Conservation (phyloP, 2,113 vertebrate species). For the Vicugna pacos region DNA sequence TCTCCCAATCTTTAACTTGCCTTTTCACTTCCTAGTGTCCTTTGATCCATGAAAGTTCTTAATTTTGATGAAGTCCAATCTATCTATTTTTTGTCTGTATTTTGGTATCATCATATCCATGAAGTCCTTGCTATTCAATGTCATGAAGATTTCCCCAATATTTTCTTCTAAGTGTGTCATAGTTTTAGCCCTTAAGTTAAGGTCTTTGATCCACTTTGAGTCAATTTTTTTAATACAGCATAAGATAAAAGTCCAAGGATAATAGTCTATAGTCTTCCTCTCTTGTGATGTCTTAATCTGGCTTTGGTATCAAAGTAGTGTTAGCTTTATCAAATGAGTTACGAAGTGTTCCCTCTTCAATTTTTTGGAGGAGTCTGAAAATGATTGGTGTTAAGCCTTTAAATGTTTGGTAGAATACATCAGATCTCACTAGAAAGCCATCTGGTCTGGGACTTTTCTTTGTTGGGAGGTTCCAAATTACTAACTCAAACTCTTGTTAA, state of each 20-base stretch:
- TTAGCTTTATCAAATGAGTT: neutral
- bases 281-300: neutral
- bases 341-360: neutral
- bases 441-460: neutral
- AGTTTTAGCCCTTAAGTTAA: neutral
- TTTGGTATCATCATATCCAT: neutral
- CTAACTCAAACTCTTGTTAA: neutral
- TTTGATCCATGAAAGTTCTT: neutral
- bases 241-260: neutral
- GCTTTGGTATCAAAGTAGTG: neutral
- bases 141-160: neutral
- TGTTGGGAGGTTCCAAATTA: neutral
- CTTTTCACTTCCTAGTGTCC: neutral
- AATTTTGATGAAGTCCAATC: neutral
- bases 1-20: neutral
- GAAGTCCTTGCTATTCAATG: neutral
- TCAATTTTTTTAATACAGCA: neutral
- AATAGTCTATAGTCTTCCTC: neutral
- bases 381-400: neutral
- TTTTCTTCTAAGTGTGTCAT: constrained; percentile 3
- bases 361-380: neutral
- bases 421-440: neutral
- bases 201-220: neutral
- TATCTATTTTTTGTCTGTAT: neutral
- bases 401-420: neutral